Conservation (phyloP, 2,888 invertebrate genomes). For the Leptura quadrifasciata region DNA sequence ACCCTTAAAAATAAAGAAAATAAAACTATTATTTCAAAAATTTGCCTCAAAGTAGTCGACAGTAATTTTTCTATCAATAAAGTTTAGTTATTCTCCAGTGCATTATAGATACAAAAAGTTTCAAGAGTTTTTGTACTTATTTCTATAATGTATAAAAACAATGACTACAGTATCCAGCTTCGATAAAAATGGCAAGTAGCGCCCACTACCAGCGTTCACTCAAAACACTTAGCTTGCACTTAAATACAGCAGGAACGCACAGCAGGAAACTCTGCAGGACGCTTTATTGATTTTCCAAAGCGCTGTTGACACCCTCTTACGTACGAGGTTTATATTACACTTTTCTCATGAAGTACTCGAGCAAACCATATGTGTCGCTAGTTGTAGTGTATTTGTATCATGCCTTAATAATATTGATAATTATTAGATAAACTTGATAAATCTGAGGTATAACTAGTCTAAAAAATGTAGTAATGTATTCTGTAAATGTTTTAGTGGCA, state of each 20-base stretch:
- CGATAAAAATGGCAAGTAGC: background rate
- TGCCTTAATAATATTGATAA: background rate
- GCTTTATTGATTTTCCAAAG: slow-evolving; percentile 14
- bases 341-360: background rate
- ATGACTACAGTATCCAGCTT: no score
- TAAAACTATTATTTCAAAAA: no score
- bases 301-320: background rate
- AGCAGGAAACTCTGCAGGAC: slow-evolving; percentile 24
- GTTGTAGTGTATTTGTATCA: background rate
- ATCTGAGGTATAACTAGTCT: background rate
- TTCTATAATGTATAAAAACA: no score
- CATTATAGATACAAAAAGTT: no score
- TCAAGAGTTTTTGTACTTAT: no score
- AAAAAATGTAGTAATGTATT: background rate
- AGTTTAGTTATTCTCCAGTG: no score
- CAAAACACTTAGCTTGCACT: background rate
- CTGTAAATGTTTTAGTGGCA: background rate
- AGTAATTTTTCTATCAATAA: no score
- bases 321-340: background rate
- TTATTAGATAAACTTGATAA: background rate
- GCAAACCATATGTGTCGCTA: background rate
- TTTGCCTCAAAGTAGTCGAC: no score
- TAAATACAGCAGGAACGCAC: background rate
- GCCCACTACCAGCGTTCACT: slow-evolving; percentile 8
- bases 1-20: no score